These are phyloP conservation scores for Bimastos eiseni DNA, from an alignment of 2,888 invertebrate genomes.

Conservation along the genomic window DNA sequence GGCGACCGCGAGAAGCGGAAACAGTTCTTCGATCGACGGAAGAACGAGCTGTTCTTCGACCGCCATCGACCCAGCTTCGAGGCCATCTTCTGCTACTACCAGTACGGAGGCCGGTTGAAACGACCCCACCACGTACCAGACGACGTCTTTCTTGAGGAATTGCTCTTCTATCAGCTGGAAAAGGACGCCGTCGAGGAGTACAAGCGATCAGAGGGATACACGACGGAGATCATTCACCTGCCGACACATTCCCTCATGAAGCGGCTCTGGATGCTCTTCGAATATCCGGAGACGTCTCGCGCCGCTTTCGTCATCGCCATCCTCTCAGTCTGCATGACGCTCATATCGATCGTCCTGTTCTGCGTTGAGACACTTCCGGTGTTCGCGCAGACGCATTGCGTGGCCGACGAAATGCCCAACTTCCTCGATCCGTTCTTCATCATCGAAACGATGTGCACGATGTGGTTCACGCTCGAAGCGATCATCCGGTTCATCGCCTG, in stretches of 20 bases:
- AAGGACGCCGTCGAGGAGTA: constrained; percentile 57
- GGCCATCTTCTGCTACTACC: constrained; percentile 61
- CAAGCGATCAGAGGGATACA: constrained; percentile 56
- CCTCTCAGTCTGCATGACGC: constrained; percentile 58
- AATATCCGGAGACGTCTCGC: constrained; percentile 61
- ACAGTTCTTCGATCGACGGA: constrained; percentile 55
- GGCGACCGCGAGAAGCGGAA: constrained; percentile 58
- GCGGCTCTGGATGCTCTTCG: constrained; percentile 61
- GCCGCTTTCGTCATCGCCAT: constrained; percentile 59
- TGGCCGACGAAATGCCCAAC: constrained; percentile 54
- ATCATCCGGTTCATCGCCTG: constrained; percentile 62
- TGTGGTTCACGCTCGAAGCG: constrained; percentile 65
- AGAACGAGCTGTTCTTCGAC: constrained; percentile 61
- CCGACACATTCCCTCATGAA: constrained; percentile 55
- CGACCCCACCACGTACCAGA: constrained; percentile 60
- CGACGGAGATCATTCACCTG: constrained; percentile 52
- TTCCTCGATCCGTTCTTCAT: constrained; percentile 65
- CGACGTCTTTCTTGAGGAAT: constrained; percentile 59
- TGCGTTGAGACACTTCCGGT: constrained; percentile 61
- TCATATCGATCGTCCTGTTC: too few relatives aligned
- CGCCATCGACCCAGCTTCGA: constrained; percentile 61
- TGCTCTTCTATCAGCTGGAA: constrained; percentile 61
- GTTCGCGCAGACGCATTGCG: constrained; percentile 52
- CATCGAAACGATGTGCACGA: constrained; percentile 63
- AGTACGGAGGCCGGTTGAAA: constrained; percentile 59